Evolutionary conservation across 2,113 vertebrate genomes (phyloP).

Genomic region (Oncorhynchus clarkii): DNA sequence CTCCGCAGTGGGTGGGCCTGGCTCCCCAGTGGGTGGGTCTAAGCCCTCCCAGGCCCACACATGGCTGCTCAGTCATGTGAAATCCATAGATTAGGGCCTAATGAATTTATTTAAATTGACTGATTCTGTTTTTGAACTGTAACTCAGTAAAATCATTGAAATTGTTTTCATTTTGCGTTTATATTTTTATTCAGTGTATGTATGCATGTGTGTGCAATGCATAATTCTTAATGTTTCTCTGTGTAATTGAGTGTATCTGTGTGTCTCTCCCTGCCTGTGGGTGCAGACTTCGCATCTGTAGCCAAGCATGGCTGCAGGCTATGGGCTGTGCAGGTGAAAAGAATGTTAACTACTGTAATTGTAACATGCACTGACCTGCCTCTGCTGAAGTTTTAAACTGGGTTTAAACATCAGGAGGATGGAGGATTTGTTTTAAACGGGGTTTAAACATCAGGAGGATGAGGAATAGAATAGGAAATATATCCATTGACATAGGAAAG

Average conservation of each 20-base stretch:
- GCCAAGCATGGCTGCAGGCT: constrained; percentile 37
- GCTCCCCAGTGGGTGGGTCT: no score
- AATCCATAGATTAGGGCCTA: no score
- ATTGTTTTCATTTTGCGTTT: not conserved
- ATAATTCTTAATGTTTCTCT: not conserved
- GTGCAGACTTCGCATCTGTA: not conserved
- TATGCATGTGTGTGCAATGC: not conserved
- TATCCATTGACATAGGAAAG: not conserved
- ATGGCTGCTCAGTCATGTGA: no score
- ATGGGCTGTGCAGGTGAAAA: constrained; percentile 24
- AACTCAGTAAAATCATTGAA: no score
- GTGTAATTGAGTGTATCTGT: not conserved
- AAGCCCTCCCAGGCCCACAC: no score
- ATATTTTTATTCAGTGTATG: no score
- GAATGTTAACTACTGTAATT: constrained; percentile 46
- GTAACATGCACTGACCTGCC: constrained; percentile 49
- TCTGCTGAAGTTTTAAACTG: not conserved
- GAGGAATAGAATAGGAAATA: not conserved
- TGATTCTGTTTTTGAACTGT: no score
- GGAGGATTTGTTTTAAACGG: no score
- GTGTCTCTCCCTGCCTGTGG: not conserved
- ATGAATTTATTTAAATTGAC: no score
- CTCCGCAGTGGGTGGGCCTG: no score
- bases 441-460: no score
- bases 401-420: no score